phyloP scores from a whole-genome alignment of 2,113 vertebrate species.

The Indri indri region DNA sequence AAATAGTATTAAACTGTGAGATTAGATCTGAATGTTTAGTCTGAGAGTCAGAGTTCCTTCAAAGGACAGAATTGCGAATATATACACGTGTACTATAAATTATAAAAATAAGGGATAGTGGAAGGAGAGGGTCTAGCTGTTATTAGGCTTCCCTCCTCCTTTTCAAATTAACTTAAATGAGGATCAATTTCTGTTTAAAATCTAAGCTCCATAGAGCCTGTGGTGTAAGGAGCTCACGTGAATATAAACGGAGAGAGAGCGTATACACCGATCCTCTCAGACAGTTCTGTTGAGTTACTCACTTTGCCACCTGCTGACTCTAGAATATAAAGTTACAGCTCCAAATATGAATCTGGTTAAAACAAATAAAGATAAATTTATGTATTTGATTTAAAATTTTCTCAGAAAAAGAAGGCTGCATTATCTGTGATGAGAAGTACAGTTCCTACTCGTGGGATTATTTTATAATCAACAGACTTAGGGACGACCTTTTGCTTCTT shows the following conservation, averaged over 20 bases:
- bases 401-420: neutral
- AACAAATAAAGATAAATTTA: neutral
- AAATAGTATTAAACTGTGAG: neutral
- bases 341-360: neutral
- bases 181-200: neutral
- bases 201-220: neutral
- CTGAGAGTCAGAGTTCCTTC: neutral
- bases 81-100: neutral
- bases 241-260: accelerated
- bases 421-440: neutral
- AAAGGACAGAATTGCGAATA: neutral
- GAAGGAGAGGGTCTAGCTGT: neutral
- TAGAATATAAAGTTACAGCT: neutral
- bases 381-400: neutral
- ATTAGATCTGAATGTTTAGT: neutral
- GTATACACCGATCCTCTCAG: neutral
- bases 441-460: neutral
- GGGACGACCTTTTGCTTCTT: neutral
- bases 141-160: too few relatives aligned
- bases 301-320: neutral
- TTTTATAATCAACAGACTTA: neutral
- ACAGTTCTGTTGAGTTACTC: neutral
- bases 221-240: neutral
- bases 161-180: neutral
- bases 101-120: neutral